phyloP scores from a whole-genome alignment of 2,113 vertebrate species.

The Anoplopoma fimbria region DNA sequence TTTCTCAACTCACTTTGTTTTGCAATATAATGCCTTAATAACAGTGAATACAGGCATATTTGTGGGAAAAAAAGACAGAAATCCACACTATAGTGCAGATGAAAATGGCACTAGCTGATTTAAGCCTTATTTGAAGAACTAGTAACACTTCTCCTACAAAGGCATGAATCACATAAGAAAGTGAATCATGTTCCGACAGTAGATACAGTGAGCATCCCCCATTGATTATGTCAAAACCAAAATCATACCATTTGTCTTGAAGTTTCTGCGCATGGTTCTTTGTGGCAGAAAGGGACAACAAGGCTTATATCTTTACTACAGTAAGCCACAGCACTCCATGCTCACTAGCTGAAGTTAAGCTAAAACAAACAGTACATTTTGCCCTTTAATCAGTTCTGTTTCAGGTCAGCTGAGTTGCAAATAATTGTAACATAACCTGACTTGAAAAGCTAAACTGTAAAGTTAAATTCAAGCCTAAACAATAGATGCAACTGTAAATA shows the following conservation, averaged over 20 bases:
- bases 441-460: not conserved
- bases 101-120: conserved; percentile 3
- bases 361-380: not conserved
- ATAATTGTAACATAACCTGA: too few relatives aligned
- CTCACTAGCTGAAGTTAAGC: not conserved
- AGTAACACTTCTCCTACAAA: not conserved
- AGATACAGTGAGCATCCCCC: not conserved
- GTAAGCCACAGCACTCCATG: not conserved
- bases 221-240: not conserved
- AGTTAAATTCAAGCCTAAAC: not conserved
- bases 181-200: conserved; percentile 12
- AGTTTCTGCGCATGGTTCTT: not conserved
- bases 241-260: not conserved
- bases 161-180: conserved; percentile 19
- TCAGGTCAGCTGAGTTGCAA: too few relatives aligned
- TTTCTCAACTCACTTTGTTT: not conserved
- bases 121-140: conserved; percentile 6
- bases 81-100: not conserved
- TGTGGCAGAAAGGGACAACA: not conserved
- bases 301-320: not conserved
- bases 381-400: too few relatives aligned
- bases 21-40: not conserved
- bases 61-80: not conserved
- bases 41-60: not conserved
- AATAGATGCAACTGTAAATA: not conserved